Evolutionary conservation across 2,113 vertebrate genomes (phyloP).

Genomic region (Anhinga anhinga): DNA sequence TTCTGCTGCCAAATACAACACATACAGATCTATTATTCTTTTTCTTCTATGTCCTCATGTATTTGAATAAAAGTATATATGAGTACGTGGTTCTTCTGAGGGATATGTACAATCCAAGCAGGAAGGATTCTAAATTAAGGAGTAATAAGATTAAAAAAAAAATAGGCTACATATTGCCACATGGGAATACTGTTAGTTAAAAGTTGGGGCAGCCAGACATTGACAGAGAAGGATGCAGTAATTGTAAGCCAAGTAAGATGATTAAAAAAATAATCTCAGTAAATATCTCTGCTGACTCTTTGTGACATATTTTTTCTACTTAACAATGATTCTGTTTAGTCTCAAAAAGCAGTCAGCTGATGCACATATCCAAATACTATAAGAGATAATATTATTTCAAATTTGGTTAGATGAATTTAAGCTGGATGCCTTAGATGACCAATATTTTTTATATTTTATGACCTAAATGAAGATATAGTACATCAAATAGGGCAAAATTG

Average conservation of each 20-base stretch:
- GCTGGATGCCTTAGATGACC: not conserved
- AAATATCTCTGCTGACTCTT: not conserved
- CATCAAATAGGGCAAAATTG: not conserved
- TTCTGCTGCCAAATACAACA: not conserved
- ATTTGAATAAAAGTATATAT: not conserved
- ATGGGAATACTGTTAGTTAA: not conserved
- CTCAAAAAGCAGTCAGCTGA: not conserved
- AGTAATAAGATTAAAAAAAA: not conserved
- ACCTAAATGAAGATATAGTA: not conserved
- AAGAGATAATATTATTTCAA: not conserved
- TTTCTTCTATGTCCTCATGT: not conserved
- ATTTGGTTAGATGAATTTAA: not conserved
- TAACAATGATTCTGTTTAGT: not conserved
- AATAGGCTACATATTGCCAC: fast-evolving
- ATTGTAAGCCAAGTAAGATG: not conserved
- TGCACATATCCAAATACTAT: not conserved
- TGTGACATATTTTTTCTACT: not conserved
- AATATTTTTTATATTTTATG: not conserved
- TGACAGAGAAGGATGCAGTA: not conserved
- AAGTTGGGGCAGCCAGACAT: not conserved
- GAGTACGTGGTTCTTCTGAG: not conserved
- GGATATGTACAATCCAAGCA: not conserved
- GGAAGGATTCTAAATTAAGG: not conserved
- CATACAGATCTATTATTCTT: not conserved
- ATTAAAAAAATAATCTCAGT: not conserved